A percentile compares a stretch with the other conserved stretches of the same genome.
These are phyloP conservation scores for Oligia fasciuncula DNA, from an alignment of 2,888 invertebrate species.

Conservation along the genomic window DNA sequence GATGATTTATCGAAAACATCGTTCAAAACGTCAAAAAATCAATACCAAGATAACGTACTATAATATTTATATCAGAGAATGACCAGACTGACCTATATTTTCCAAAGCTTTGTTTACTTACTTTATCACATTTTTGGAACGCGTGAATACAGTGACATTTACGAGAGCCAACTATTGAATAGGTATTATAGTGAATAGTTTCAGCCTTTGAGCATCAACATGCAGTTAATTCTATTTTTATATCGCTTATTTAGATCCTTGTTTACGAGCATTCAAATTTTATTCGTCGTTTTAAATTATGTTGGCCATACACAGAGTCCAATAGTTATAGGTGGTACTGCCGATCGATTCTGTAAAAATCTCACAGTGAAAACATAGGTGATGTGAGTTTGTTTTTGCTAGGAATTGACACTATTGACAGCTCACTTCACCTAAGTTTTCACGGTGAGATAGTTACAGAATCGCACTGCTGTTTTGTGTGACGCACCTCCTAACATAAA, in stretches of 20 bases:
- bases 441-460: too few relatives aligned
- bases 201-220: constrained; percentile 32
- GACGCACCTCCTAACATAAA: constrained; percentile 3
- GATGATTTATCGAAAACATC: constrained; percentile 54
- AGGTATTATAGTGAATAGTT: constrained; percentile 20
- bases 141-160: constrained; percentile 41
- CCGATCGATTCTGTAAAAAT: too few relatives aligned
- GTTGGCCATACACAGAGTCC: constrained; percentile 5
- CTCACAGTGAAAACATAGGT: too few relatives aligned
- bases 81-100: constrained; percentile 59
- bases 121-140: constrained; percentile 52
- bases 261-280: constrained; percentile 58
- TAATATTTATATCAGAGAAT: too few relatives aligned
- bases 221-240: constrained; percentile 59
- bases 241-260: constrained; percentile 50
- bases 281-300: constrained; percentile 51
- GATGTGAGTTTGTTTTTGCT: too few relatives aligned
- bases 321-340: background rate
- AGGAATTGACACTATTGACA: too few relatives aligned
- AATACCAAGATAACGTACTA: constrained; percentile 56
- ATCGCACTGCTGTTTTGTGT: too few relatives aligned
- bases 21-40: constrained; percentile 48
- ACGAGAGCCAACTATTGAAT: constrained; percentile 26
- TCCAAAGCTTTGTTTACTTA: constrained; percentile 44
- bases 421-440: too few relatives aligned